phyloP scores from a whole-genome alignment of 2,113 vertebrate species.

The Cinclus mexicanus region DNA sequence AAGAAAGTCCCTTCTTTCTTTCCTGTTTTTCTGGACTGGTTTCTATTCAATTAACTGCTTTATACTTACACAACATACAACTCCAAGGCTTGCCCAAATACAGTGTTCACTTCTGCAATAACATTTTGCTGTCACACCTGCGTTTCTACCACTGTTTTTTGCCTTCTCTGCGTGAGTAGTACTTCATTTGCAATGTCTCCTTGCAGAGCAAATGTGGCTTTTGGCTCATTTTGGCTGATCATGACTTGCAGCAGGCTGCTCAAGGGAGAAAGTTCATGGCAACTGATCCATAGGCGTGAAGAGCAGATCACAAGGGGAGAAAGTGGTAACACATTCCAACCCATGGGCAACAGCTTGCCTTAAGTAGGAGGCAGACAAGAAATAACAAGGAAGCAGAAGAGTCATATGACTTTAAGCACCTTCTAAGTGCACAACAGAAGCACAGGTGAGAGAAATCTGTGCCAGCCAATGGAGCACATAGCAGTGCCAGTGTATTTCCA shows the following conservation, averaged over 20 bases:
- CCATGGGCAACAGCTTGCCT: background rate
- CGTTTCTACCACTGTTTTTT: background rate
- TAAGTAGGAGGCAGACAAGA: background rate
- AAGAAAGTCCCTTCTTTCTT: background rate
- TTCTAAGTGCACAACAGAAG: background rate
- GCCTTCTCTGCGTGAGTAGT: background rate
- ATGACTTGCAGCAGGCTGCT: background rate
- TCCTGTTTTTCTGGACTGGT: constrained; percentile 1
- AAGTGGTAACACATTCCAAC: background rate
- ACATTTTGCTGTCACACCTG: background rate
- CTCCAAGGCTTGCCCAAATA: background rate
- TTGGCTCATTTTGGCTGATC: background rate
- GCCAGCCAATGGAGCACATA: background rate
- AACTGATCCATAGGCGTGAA: background rate
- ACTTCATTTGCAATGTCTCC: background rate
- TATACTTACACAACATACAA: background rate
- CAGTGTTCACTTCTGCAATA: background rate
- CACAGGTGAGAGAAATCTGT: background rate
- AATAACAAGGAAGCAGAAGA: background rate
- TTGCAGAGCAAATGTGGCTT: background rate
- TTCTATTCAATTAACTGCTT: background rate
- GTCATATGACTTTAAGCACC: background rate
- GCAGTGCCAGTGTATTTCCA: background rate
- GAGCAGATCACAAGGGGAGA: background rate
- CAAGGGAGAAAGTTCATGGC: rapidly evolving